A percentile compares a stretch with the other conserved stretches of the same genome.
Evolutionary conservation across 1,140 invertebrate species (phyloP).

Genomic region (Polypedilum vanderplanki): DNA sequence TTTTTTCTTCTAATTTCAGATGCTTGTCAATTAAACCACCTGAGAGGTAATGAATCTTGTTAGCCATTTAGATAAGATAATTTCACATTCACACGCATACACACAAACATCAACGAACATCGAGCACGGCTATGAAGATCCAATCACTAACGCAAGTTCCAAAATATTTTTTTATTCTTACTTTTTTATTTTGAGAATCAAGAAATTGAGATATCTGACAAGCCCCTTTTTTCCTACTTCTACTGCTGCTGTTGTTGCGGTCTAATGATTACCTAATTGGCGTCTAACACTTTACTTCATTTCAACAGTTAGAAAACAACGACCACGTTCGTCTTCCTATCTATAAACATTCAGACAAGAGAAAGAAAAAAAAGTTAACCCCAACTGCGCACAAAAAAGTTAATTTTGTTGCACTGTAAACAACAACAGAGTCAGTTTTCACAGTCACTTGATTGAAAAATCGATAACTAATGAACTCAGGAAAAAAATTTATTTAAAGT

Average conservation of each 20-base stretch:
- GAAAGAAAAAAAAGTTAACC: neutral
- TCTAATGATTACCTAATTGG: conserved; percentile 27
- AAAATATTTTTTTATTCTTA: neutral
- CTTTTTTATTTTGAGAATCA: neutral
- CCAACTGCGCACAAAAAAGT: conserved; percentile 18
- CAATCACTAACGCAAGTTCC: neutral
- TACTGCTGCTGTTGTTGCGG: neutral
- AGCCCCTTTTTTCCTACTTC: neutral
- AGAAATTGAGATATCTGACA: neutral
- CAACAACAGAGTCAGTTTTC: conserved; percentile 26
- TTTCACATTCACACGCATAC: neutral
- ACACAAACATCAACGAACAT: neutral
- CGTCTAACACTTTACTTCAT: conserved; percentile 25
- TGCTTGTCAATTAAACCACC: conserved; percentile 62
- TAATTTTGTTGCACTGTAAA: neutral
- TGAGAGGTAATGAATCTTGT: conserved; percentile 52
- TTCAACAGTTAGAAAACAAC: neutral
- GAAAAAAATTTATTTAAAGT: neutral
- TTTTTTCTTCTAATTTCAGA: conserved; percentile 55
- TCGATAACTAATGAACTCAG: conserved; percentile 25
- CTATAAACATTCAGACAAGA: neutral
- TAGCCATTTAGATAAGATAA: conserved; percentile 13
- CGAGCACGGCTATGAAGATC: neutral
- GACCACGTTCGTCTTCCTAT: neutral
- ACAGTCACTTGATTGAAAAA: conserved; percentile 25